Evolutionary conservation across 2,113 vertebrate species (phyloP), one percentile per base, ranked within the genome.

Genomic region (Neoarius graeffei): DNA sequence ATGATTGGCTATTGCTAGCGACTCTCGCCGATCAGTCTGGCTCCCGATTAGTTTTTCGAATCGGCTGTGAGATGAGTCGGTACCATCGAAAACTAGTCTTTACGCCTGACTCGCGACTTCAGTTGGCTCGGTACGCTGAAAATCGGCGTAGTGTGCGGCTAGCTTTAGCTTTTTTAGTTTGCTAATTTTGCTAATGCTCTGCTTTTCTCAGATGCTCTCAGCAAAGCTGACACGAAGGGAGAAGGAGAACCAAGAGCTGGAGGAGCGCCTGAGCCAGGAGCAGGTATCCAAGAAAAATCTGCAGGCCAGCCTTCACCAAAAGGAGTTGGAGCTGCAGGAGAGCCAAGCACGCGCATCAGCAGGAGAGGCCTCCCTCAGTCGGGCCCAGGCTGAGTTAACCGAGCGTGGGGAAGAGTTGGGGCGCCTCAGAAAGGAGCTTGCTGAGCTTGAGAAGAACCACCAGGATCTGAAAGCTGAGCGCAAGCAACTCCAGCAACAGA

Each of bases 401-500:
- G 97, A 98, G 92, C 97, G 94, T 81, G 94, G 88, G 7, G 96
- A 97, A 90, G 95, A 96, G 64, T 92, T 92, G 81, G 92, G 94
- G 20, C 97, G 96, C 89, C 93, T 99, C 85, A 97, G 96, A 93
- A 95, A 93, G 80, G 98, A 99, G 90, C 91, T 99, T 17, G 92
- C 93, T 0, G 97, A 98, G 91, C 93, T 97, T 66, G 98, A 99
- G 93, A 93, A 94, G n/a, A 97, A 96, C 88, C 94, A 97, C 35
- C 97, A 98, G 48, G 97, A 98, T 91, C 93, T 99, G 64, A 99
- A 98, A 91, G 97, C 96, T 0, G 98, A 98, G 88, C 96, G 95
- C 89, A 99, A 99, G 91, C 98, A 99, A 93, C 91, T 98, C 2
- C 97, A 97, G 52, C 98, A 99, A 81, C 98, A 99, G 91, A 96